Evolutionary conservation across 2,797 vertebrate species (phyloP).

Genomic region (Yasuhikotakia modesta): DNA sequence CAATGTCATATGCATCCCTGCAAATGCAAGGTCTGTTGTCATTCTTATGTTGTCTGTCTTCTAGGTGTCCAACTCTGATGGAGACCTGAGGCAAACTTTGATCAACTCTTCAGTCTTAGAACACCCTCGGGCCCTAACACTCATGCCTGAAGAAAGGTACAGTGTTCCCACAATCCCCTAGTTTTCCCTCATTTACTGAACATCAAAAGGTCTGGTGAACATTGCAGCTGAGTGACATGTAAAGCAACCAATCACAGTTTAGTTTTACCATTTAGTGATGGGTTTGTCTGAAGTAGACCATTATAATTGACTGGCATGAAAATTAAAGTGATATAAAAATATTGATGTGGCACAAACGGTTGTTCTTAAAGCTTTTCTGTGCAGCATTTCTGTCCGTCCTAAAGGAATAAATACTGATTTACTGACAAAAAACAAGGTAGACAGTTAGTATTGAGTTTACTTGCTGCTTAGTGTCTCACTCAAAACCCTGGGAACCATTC

Average conservation of each 20-base stretch:
- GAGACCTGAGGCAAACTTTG: slow-evolving; percentile 88
- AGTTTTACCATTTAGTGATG: no score
- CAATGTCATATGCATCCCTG: background rate
- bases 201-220: no score
- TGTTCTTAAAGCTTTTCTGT: no score
- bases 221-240: background rate
- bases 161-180: background rate
- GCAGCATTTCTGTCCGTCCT: no score
- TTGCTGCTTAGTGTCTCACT: background rate
- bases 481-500: background rate
- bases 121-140: slow-evolving; percentile 87
- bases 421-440: background rate
- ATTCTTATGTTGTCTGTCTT: background rate
- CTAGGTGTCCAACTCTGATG: slow-evolving; percentile 92
- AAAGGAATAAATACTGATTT: no score
- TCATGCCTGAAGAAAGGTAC: slow-evolving; percentile 89
- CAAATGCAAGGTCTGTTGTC: no score
- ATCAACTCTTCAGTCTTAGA: slow-evolving; percentile 90
- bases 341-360: no score
- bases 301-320: background rate
- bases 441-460: no score
- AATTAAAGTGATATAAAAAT: no score
- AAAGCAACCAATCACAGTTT: no score
- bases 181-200: background rate
- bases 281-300: background rate